Conservation (phyloP, 2,113 vertebrate genomes). For the Anseranas semipalmata region DNA sequence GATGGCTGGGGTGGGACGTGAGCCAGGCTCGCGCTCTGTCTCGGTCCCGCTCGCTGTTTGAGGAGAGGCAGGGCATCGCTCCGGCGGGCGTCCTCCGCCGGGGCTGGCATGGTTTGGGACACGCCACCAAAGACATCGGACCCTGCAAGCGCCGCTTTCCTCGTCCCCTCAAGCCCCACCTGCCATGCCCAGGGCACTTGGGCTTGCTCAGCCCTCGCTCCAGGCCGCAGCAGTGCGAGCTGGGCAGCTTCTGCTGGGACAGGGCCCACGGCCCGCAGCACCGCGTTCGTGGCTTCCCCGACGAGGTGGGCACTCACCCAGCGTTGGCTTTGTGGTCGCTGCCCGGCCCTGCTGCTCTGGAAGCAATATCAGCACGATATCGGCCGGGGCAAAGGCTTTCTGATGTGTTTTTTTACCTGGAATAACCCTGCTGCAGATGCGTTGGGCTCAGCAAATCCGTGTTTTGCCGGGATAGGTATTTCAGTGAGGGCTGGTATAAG, state of each 20-base stretch:
- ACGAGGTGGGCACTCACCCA: accelerated
- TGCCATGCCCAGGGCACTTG: not conserved
- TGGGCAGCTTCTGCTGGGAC: not conserved
- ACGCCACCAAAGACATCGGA: accelerated
- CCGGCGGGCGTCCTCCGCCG: accelerated
- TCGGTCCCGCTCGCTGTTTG: accelerated
- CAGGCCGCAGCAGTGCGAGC: not conserved
- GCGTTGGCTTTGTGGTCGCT: accelerated
- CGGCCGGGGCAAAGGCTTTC: accelerated
- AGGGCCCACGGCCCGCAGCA: too few species aligned
- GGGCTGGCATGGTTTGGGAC: too few species aligned
- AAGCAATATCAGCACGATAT: too few species aligned
- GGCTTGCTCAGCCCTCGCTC: not conserved
- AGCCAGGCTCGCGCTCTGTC: not conserved
- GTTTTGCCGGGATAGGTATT: constrained; percentile 16
- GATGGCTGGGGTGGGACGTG: not conserved
- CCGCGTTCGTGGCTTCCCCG: accelerated
- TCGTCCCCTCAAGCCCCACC: not conserved
- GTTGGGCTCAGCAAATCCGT: not conserved
- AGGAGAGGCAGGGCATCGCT: not conserved
- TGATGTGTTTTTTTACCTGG: not conserved
- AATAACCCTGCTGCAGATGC: not conserved
- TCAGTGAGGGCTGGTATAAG: not conserved
- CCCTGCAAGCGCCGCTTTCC: not conserved
- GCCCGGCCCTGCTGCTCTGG: not conserved